Evolutionary conservation across 2,113 vertebrate species (phyloP).

Genomic region (Gopherus evgoodei): DNA sequence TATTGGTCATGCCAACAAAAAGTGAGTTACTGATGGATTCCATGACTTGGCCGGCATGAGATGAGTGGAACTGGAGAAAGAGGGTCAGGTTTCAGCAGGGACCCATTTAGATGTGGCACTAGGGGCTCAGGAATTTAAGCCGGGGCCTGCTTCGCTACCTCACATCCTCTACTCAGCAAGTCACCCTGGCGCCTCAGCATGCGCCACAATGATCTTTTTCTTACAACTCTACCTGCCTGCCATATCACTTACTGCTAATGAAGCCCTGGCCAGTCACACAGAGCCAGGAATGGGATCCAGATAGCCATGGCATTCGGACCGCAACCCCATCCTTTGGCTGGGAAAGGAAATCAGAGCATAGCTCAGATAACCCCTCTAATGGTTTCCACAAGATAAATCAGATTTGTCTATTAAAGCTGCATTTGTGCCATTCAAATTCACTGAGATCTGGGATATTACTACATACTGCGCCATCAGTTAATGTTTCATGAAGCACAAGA

Average conservation of each 20-base stretch:
- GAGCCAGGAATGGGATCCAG: background rate
- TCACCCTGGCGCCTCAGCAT: background rate
- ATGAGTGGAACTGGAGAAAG: background rate
- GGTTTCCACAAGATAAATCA: background rate
- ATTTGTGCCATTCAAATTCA: background rate
- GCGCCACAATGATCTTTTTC: background rate
- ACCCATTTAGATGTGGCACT: background rate
- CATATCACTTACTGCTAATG: background rate
- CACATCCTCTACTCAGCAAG: background rate
- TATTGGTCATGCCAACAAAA: background rate
- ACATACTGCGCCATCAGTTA: background rate
- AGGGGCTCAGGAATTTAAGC: background rate
- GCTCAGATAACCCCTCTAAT: background rate
- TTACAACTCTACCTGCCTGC: background rate
- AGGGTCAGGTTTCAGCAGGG: background rate
- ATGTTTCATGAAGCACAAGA: constrained; percentile 3
- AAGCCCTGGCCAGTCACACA: background rate
- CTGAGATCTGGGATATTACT: background rate
- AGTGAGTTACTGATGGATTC: background rate
- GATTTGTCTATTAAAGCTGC: background rate
- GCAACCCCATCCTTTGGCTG: background rate
- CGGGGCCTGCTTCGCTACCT: background rate
- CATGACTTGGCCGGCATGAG: background rate
- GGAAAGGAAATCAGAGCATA: background rate
- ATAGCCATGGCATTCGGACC: background rate